phyloP scores from a whole-genome alignment of 1,140 invertebrate species.

The Choristoneura fumiferana region DNA sequence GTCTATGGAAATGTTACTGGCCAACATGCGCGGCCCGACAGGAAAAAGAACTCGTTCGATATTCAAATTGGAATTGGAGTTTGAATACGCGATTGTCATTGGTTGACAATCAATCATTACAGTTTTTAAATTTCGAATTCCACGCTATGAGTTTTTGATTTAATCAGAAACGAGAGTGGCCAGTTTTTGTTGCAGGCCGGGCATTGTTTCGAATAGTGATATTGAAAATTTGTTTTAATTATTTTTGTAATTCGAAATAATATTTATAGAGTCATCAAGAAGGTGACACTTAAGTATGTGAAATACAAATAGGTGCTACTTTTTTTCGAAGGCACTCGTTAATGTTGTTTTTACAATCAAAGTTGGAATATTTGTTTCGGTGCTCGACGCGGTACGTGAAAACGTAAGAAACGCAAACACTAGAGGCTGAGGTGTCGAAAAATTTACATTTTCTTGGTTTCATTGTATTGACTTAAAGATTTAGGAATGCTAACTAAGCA shows the following conservation, averaged over 20 bases:
- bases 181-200: constrained; percentile 26
- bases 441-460: constrained; percentile 52
- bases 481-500: constrained; percentile 35
- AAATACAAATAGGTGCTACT: constrained; percentile 26
- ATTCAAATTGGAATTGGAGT: constrained; percentile 73
- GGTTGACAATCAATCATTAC: constrained; percentile 77
- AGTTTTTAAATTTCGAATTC: constrained; percentile 76
- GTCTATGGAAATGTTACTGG: constrained; percentile 62
- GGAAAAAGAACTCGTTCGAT: constrained; percentile 73
- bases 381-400: constrained; percentile 22
- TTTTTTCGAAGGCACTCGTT: constrained; percentile 21
- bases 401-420: constrained; percentile 38
- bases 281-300: constrained; percentile 5
- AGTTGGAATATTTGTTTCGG: constrained; percentile 41
- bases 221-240: constrained; percentile 13
- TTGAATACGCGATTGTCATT: constrained; percentile 77
- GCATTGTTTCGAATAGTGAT: constrained; percentile 11
- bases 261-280: not conserved
- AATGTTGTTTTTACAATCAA: constrained; percentile 48
- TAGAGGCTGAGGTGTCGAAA: constrained; percentile 28
- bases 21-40: constrained; percentile 48
- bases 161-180: constrained; percentile 53
- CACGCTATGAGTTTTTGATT: constrained; percentile 63
- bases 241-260: not conserved
- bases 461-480: constrained; percentile 57